Conservation (phyloP, 1,140 invertebrate species). For the Camponotus floridanus region DNA sequence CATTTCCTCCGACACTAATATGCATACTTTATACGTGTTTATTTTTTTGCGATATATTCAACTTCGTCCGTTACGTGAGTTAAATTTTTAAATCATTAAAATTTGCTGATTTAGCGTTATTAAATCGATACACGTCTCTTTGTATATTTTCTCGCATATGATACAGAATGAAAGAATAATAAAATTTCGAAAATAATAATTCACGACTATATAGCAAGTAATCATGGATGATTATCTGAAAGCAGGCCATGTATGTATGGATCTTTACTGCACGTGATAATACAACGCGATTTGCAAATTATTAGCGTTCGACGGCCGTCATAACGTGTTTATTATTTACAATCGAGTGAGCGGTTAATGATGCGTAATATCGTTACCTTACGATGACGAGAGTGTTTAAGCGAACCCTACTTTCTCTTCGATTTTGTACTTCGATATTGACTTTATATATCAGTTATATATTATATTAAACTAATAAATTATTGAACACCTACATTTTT, state of each 20-base stretch:
- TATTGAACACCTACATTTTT: background rate
- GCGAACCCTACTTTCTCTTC: conserved; percentile 21
- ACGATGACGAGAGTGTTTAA: conserved; percentile 24
- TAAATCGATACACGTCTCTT: too few relatives aligned
- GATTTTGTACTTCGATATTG: background rate
- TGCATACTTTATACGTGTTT: too few relatives aligned
- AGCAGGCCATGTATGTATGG: background rate
- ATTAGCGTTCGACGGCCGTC: conserved; percentile 33
- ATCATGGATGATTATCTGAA: background rate
- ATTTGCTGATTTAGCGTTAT: too few relatives aligned
- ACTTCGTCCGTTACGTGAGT: too few relatives aligned
- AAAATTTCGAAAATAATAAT: conserved; percentile 4
- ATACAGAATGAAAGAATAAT: background rate
- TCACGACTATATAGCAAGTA: background rate
- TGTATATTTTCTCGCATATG: background rate
- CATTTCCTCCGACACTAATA: too few relatives aligned
- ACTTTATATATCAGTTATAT: background rate
- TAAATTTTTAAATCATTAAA: too few relatives aligned
- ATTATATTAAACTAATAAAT: conserved; percentile 18
- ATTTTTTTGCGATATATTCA: too few relatives aligned
- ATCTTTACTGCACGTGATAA: conserved; percentile 11
- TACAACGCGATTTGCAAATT: conserved; percentile 36
- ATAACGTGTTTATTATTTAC: conserved; percentile 61
- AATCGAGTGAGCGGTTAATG: conserved; percentile 51
- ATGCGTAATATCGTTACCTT: conserved; percentile 30